These are phyloP conservation scores for Metacarcinus magister DNA, from an alignment of 2,888 invertebrate species.

Conservation along the genomic window DNA sequence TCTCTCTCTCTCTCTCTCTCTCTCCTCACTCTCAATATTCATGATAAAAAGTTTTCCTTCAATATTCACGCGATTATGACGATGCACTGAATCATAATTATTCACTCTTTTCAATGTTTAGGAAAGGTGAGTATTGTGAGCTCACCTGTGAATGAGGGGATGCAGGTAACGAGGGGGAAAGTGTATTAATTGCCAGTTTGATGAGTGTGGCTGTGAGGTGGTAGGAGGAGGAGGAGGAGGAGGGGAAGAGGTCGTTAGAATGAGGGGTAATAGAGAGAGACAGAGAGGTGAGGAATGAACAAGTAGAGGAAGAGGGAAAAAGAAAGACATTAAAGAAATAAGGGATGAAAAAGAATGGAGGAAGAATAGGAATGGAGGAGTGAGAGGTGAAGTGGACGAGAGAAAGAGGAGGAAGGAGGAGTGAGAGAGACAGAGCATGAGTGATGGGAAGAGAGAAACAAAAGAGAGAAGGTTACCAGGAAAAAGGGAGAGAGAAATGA, in stretches of 20 bases:
- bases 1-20: too few relatives aligned
- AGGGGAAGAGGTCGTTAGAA: background rate
- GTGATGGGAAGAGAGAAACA: background rate
- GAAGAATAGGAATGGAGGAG: background rate
- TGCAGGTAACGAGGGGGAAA: slow-evolving; percentile 13
- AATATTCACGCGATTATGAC: background rate
- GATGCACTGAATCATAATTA: background rate
- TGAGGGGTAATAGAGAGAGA: too few relatives aligned
- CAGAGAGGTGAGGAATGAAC: background rate
- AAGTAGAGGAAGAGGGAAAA: background rate
- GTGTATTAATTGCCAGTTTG: background rate
- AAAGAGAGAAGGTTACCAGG: background rate
- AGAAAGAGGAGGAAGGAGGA: background rate
- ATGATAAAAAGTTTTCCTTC: background rate
- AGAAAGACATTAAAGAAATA: background rate
- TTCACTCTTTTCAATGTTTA: background rate
- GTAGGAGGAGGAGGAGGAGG: background rate
- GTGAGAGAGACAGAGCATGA: background rate
- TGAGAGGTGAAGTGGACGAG: background rate
- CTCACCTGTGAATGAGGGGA: background rate
- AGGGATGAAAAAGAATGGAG: background rate
- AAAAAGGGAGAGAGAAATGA: background rate
- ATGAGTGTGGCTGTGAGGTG: background rate
- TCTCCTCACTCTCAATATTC: background rate
- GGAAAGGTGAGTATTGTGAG: background rate